Evolutionary conservation across 2,888 invertebrate species (phyloP).

Genomic region (Lasioglossum oenotherae): DNA sequence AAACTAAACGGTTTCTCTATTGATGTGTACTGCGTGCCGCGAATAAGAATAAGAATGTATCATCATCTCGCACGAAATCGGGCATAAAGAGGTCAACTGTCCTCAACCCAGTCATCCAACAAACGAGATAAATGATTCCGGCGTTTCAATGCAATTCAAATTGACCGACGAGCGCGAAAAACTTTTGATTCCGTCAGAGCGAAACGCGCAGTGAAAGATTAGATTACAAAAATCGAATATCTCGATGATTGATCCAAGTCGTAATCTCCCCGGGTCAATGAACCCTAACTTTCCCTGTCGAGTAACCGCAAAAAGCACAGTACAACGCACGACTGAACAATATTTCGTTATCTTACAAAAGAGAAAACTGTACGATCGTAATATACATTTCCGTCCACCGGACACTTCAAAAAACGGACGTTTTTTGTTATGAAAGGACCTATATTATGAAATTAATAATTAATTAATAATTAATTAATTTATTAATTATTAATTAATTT

Average conservation of each 20-base stretch:
- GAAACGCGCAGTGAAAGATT: too few relatives aligned
- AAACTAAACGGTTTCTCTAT: background rate
- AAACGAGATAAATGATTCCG: slow-evolving; percentile 23
- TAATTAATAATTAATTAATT: too few relatives aligned
- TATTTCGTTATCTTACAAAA: background rate
- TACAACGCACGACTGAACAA: background rate
- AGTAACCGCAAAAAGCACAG: background rate
- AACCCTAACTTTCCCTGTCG: slow-evolving; percentile 39
- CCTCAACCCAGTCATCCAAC: background rate
- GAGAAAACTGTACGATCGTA: background rate
- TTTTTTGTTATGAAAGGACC: too few relatives aligned
- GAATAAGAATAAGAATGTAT: background rate
- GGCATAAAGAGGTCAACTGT: slow-evolving; percentile 37
- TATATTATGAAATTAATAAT: too few relatives aligned
- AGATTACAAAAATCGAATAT: background rate
- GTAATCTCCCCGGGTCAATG: slow-evolving; percentile 27
- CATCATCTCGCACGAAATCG: slow-evolving; percentile 10
- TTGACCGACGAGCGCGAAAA: background rate
- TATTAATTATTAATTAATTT: too few relatives aligned
- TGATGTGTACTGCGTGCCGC: background rate
- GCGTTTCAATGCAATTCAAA: background rate
- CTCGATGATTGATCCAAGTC: background rate
- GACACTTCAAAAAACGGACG: too few relatives aligned
- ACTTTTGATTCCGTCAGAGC: background rate
- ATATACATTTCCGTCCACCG: too few relatives aligned